Evolutionary conservation across 2,797 vertebrate species (phyloP), one percentile per base, ranked within the genome.

Genomic region (Premnoplex brunnescens): DNA sequence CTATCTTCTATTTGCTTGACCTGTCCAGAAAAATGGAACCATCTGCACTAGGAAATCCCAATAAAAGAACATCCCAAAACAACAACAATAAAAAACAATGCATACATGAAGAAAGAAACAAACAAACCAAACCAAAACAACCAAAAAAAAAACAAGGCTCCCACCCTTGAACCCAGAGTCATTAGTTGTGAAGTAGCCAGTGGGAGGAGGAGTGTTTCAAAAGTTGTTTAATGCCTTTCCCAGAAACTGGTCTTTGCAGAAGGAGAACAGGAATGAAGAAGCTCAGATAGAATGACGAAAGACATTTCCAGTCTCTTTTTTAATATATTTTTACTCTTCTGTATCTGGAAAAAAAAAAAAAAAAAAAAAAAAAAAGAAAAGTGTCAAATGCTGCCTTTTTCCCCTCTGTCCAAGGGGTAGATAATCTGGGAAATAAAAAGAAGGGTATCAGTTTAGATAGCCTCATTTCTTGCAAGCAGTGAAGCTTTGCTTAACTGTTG

Each of bases 311-410:
- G 97, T 97, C 96, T 97, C 96, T 97, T 92, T 98, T 98, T 97
- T 54, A 66, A 77, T 93, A 64, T 88, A 73, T 75, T 91, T 97
- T 94, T 97, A 98, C 58, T 98, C 98, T 98, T 98, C 98, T 1
- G 79, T 95, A 98, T 98, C 98, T 98, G 97, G 74, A 98, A 98
- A 98, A 98, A 95, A 97, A 98, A 97, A 98, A 93, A 97, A 24
- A 21, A 36, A 5, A 39, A 98, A 98, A 98, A 96, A 97, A 98
- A 97, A 95, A 98, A 94, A 97, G 64, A 97, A 95, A 97, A 93
- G 77, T 58, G 96, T 98, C 97, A 98, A 92, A 96, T 97, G 91
- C 95, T 96, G 95, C 93, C 91, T 95, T 97, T 93, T 91, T 93
- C 64, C 67, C 30, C 76, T 86, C 55, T 68, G 72, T 96, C 94